Conservation (phyloP, 2,113 vertebrate species). For the Erythrocercus mccallii region DNA sequence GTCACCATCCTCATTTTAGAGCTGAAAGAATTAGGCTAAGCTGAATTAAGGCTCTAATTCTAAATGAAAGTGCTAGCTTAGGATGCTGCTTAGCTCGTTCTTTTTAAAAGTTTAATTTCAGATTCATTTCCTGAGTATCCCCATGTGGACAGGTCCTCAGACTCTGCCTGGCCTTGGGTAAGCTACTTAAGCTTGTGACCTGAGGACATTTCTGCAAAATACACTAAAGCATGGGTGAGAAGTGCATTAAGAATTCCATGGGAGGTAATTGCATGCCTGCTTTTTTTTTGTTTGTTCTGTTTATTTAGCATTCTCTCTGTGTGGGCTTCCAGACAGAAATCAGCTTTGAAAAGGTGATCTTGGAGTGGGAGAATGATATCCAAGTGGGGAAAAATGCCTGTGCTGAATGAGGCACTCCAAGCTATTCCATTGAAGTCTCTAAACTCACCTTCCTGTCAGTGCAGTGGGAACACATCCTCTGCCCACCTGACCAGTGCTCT, state of each 20-base stretch:
- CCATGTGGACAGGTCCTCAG: conserved; percentile 1
- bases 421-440: neutral
- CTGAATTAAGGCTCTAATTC: conserved; percentile 66
- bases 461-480: neutral
- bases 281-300: neutral
- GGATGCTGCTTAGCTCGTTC: conserved; percentile 42
- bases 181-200: conserved; percentile 49
- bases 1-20: conserved; percentile 47
- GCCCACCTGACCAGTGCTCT: neutral
- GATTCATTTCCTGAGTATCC: conserved; percentile 48
- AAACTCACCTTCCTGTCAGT: neutral
- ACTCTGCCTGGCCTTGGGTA: conserved; percentile 21
- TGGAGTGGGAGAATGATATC: neutral
- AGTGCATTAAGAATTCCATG: neutral
- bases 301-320: neutral
- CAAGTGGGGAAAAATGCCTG: neutral
- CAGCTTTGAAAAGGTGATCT: neutral
- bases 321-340: neutral
- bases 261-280: neutral
- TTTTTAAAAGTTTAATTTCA: conserved; percentile 59
- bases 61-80: conserved; percentile 57
- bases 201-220: neutral
- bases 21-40: conserved; percentile 64
- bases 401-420: neutral
- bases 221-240: neutral